phyloP scores from a whole-genome alignment of 1,140 invertebrate species.

The Ostrea denselamellosa region DNA sequence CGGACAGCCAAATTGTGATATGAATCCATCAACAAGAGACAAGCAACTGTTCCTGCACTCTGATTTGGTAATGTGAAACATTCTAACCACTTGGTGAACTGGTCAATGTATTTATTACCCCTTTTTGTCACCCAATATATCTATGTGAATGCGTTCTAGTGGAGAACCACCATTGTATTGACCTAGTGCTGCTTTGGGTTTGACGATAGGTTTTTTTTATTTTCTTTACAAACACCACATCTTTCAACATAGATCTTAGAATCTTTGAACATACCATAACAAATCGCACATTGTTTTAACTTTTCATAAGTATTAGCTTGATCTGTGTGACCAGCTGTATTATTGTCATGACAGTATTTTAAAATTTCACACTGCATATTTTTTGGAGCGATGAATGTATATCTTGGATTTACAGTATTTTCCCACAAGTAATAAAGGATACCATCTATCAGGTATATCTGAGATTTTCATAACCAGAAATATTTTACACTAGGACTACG shows the following conservation, averaged over 20 bases:
- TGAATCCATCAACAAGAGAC: too few relatives aligned
- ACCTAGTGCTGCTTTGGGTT: constrained; percentile 5
- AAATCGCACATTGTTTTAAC: background rate
- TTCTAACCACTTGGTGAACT: too few relatives aligned
- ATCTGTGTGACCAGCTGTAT: background rate
- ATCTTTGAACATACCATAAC: background rate
- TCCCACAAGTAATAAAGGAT: constrained; percentile 44
- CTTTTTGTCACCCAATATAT: too few relatives aligned
- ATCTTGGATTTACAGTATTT: background rate
- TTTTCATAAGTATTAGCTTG: background rate
- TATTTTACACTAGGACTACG: background rate
- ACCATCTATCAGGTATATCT: constrained; percentile 5
- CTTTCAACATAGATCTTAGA: background rate
- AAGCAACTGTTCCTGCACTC: too few relatives aligned
- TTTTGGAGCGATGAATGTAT: background rate
- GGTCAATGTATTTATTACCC: background rate
- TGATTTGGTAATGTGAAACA: too few relatives aligned
- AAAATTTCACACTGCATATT: background rate
- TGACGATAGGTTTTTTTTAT: constrained; percentile 37
- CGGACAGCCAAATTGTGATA: constrained; percentile 20
- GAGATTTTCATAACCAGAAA: constrained; percentile 6
- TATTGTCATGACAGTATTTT: background rate
- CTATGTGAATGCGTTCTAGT: constrained; percentile 32
- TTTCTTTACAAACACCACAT: constrained; percentile 17
- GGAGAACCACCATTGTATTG: constrained; percentile 40